These are phyloP conservation scores for Caiman crocodilus DNA, from an alignment of 2,797 vertebrate genomes.

Conservation along the genomic window DNA sequence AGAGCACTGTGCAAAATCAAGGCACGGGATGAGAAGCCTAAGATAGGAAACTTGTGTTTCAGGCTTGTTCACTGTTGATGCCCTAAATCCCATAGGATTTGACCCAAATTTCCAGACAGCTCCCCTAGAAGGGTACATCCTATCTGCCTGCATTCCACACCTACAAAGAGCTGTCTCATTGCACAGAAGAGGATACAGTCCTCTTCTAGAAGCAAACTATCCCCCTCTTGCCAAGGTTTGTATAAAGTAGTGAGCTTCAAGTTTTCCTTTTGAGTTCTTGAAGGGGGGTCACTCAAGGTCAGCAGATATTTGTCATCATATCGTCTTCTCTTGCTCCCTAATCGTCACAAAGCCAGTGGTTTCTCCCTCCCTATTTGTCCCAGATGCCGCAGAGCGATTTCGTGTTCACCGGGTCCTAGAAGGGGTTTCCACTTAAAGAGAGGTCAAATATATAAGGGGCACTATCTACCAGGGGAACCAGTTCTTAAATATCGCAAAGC, in stretches of 20 bases:
- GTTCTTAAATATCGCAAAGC: background rate
- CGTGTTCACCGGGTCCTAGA: background rate
- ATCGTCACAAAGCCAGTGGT: background rate
- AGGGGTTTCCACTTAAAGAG: background rate
- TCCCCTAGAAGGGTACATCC: background rate
- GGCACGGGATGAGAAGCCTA: rapidly evolving
- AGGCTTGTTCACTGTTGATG: rapidly evolving
- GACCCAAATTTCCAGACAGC: rapidly evolving
- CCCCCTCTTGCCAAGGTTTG: background rate
- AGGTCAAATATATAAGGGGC: background rate
- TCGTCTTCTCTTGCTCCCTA: background rate
- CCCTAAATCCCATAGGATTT: background rate
- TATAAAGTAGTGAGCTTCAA: background rate
- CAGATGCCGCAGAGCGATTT: background rate
- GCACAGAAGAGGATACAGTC: rapidly evolving
- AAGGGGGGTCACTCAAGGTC: background rate
- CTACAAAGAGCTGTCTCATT: background rate
- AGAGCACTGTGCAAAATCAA: background rate
- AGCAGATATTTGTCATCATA: background rate
- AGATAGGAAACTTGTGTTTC: background rate
- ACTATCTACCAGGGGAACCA: background rate
- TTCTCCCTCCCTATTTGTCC: rapidly evolving
- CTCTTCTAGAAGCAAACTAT: background rate
- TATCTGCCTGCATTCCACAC: background rate
- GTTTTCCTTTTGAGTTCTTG: background rate